These are phyloP conservation scores for Vicugna pacos DNA, from an alignment of 2,113 vertebrate species.

Conservation along the genomic window DNA sequence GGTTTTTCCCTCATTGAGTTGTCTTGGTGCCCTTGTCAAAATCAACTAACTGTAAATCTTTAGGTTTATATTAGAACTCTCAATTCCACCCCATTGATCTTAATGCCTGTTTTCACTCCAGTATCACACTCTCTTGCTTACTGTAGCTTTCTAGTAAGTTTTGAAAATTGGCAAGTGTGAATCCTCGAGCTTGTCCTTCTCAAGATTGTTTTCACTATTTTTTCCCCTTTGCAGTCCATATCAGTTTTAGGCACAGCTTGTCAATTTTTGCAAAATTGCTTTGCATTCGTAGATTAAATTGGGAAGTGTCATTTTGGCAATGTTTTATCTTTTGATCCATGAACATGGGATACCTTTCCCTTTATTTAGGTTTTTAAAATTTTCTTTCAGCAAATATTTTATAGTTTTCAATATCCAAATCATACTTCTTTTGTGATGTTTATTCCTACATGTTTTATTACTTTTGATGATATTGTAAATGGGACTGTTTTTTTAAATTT, in stretches of 20 bases:
- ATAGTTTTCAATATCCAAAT: background rate
- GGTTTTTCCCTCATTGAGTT: background rate
- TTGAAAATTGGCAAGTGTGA: background rate
- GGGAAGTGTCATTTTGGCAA: background rate
- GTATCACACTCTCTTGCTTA: background rate
- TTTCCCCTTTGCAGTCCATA: background rate
- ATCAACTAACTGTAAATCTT: background rate
- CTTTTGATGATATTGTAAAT: background rate
- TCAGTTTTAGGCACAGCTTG: background rate
- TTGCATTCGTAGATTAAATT: background rate
- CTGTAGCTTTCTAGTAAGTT: background rate
- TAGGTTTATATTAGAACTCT: background rate
- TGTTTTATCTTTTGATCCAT: background rate
- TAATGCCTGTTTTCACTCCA: background rate
- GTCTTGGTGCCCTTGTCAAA: background rate
- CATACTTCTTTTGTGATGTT: background rate
- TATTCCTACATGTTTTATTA: background rate
- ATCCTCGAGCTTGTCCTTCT: background rate
- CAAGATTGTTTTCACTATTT: background rate
- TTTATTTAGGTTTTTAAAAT: background rate
- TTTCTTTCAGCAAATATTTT: constrained; percentile 47
- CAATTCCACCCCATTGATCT: background rate
- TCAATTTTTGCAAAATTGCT: background rate
- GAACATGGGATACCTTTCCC: background rate
- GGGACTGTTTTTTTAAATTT: background rate